phyloP scores from a whole-genome alignment of 2,113 vertebrate species.

The Hippocampus abdominalis region DNA sequence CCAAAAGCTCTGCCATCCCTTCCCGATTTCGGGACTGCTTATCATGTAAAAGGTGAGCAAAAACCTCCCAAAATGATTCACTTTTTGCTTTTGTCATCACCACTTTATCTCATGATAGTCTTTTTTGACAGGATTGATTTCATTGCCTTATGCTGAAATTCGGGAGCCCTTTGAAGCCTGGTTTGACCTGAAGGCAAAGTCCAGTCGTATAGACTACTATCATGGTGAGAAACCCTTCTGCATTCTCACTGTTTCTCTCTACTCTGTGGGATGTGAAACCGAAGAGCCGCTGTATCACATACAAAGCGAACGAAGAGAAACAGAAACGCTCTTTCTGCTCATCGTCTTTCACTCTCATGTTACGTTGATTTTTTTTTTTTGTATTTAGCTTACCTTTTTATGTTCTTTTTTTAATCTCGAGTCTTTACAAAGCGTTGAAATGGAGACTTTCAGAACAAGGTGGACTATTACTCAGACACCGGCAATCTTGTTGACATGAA shows the following conservation, averaged over 20 bases:
- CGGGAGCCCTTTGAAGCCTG: slow-evolving; percentile 82
- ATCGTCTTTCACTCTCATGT: neutral
- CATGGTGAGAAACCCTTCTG: slow-evolving; percentile 50
- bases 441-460: neutral
- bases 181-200: slow-evolving; percentile 70
- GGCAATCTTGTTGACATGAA: neutral
- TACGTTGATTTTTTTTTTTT: neutral
- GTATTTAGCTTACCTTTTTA: neutral
- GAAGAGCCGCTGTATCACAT: slow-evolving; percentile 36
- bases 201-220: slow-evolving; percentile 76
- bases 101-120: neutral
- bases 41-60: slow-evolving; percentile 79
- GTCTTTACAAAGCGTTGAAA: neutral
- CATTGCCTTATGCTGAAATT: slow-evolving; percentile 79
- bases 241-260: neutral
- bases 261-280: slow-evolving; percentile 32
- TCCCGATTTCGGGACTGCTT: slow-evolving; percentile 73
- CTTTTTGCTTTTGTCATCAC: neutral
- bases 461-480: neutral
- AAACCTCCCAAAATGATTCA: neutral
- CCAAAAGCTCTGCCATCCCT: slow-evolving; percentile 37
- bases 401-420: neutral
- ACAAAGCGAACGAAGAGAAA: slow-evolving; percentile 14
- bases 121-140: slow-evolving; percentile 69
- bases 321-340: neutral